phyloP scores from a whole-genome alignment of 2,888 invertebrate species.

The Platycnemis pennipes region DNA sequence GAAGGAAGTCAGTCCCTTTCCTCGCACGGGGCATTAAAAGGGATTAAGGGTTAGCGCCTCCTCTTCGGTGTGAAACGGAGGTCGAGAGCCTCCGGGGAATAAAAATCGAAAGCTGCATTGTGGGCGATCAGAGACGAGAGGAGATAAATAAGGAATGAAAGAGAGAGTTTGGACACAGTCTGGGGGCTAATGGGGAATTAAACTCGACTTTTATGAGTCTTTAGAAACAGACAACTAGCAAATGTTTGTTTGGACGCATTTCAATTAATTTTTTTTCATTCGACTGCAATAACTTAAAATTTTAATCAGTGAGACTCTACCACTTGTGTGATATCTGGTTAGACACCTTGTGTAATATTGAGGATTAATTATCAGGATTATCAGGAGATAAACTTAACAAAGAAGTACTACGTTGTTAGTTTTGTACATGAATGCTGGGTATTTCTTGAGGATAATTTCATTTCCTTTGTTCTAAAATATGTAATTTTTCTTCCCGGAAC shows the following conservation, averaged over 20 bases:
- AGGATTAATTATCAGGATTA: no score
- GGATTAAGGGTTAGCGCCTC: not conserved
- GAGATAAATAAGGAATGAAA: not conserved
- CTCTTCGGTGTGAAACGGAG: not conserved
- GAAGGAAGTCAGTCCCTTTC: not conserved
- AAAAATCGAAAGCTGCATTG: not conserved
- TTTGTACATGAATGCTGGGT: no score
- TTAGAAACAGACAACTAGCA: not conserved
- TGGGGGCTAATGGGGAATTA: conserved; percentile 4
- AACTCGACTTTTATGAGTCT: not conserved
- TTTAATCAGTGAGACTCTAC: no score
- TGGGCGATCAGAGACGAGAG: not conserved
- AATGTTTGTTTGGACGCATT: not conserved
- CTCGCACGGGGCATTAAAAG: not conserved
- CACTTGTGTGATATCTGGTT: no score
- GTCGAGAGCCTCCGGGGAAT: not conserved
- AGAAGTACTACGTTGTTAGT: no score
- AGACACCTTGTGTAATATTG: no score
- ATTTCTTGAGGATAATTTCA: no score
- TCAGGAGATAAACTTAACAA: no score
- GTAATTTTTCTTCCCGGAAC: no score
- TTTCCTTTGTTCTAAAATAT: no score
- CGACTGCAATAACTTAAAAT: not conserved
- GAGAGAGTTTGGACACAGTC: not conserved
- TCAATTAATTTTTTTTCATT: not conserved